Base-by-base conservation (phyloP, 2,797 vertebrate genomes). In the Premnoplex brunnescens region DNA sequence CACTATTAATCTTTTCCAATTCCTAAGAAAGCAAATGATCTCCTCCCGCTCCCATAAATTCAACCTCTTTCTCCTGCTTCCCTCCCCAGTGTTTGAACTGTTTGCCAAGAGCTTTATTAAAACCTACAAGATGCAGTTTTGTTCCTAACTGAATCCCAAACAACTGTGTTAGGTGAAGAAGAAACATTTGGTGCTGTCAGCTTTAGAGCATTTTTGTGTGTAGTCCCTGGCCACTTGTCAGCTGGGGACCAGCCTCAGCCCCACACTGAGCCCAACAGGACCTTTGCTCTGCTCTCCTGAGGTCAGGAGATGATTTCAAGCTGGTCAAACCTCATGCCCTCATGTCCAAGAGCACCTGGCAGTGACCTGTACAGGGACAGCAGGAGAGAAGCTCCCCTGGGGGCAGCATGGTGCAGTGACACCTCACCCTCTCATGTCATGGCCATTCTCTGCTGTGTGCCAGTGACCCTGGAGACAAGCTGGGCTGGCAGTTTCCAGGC, bases 51-150 rank as follows among this genome's bases (percentile, higher is more conserved):
- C 73, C 73, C 88, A 95, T 95, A 95, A 95, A 95, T 95, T 76
- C 91, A 91, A 27, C 75, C 73, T 89, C 88, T 88, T 63, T 85
- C 78, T 76, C 85, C 75, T 12, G 4, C 69, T 83, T 54, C 41
- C 63, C 63, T 43, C 51, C 21, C 24, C 80, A 66, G 83, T 43
- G 93, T 93, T 95, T 95, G 95, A 97, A 90, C 91, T 84, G 66
- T 41, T 94, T 0, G 62, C 95, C 91, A 95, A 90, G 88, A 88
- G 69, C 91, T 95, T 94, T 95, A 95, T 96, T 95, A 96, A 94
- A 96, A 96, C 51, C 59, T 95, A 88, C 90, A 85, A 91, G 88
- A 86, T 75, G 85, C 88, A 86, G 88, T 89, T 95, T 80, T 92
- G 51, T 93, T 94, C 75, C 80, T 78, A 62, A 88, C 72, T 6